Evolutionary conservation across 2,797 vertebrate genomes (phyloP).

Genomic region (Kryptolebias ocellatus): DNA sequence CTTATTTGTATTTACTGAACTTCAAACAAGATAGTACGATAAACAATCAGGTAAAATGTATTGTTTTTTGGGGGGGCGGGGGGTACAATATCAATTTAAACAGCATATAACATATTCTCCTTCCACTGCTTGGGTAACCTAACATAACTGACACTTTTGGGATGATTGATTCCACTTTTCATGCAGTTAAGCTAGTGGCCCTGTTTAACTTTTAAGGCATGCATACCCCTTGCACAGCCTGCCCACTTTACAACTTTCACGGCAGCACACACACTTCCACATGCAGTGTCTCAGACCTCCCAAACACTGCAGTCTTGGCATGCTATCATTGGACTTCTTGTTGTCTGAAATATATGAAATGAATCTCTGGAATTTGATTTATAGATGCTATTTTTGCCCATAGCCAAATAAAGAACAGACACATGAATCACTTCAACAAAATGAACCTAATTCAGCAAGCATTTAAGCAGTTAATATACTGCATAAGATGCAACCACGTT

Average conservation of each 20-base stretch:
- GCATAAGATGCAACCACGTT: not conserved
- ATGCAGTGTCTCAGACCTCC: conserved; percentile 43
- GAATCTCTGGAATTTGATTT: conserved; percentile 37
- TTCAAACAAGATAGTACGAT: not conserved
- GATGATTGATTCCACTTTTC: not conserved
- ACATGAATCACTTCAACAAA: conserved; percentile 9
- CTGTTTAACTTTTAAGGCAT: conserved; percentile 10
- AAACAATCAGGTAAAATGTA: too few species aligned
- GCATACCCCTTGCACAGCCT: conserved; percentile 28
- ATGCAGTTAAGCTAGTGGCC: conserved; percentile 1
- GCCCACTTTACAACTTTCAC: conserved; percentile 29
- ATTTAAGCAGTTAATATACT: conserved; percentile 7
- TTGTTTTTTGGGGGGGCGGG: too few species aligned
- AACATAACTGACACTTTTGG: not conserved
- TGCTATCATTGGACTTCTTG: conserved; percentile 34
- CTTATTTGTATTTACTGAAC: conserved; percentile 19
- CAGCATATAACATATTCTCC: too few species aligned
- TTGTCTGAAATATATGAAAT: conserved; percentile 41
- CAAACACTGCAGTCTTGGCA: conserved; percentile 44
- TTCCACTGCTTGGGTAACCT: not conserved
- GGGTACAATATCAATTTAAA: too few species aligned
- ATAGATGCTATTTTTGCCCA: conserved; percentile 1
- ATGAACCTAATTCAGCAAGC: not conserved
- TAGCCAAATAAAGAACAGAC: conserved; percentile 5
- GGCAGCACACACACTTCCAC: conserved; percentile 27